These are phyloP conservation scores for Phoenoteleia sp. DNA, from an alignment of 2,888 invertebrate genomes.

Conservation along the genomic window DNA sequence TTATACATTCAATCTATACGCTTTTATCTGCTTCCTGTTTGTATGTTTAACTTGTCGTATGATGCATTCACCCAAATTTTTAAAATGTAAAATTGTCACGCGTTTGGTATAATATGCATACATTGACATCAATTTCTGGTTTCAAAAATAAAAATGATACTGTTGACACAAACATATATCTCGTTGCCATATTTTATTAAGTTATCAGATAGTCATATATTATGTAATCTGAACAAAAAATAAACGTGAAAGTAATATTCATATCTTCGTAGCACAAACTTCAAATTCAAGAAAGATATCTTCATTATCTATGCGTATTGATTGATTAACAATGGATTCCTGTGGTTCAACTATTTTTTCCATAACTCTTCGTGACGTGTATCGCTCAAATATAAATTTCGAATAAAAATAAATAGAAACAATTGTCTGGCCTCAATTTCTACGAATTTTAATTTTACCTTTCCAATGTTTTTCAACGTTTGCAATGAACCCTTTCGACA, in stretches of 20 bases:
- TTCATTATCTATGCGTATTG: slow-evolving; percentile 15
- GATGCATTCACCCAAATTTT: slow-evolving; percentile 4
- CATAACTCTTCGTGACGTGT: too few relatives aligned
- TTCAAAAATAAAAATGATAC: slow-evolving; percentile 24
- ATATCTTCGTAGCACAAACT: not conserved
- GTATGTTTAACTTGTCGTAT: slow-evolving; percentile 27
- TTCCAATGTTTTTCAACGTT: slow-evolving; percentile 5
- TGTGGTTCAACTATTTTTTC: not conserved
- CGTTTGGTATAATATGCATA: slow-evolving; percentile 23
- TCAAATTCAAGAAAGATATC: slow-evolving; percentile 2
- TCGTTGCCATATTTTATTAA: slow-evolving; percentile 11
- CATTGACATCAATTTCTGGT: slow-evolving; percentile 13
- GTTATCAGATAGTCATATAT: slow-evolving; percentile 31
- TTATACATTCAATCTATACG: slow-evolving; percentile 25
- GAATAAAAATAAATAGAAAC: too few relatives aligned
- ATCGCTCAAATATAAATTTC: too few relatives aligned
- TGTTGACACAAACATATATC: slow-evolving; percentile 12
- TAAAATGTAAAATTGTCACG: not conserved
- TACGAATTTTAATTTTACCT: too few relatives aligned
- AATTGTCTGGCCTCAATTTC: too few relatives aligned
- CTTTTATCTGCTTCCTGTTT: slow-evolving; percentile 36
- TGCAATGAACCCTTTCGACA: slow-evolving; percentile 36
- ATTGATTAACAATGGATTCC: slow-evolving; percentile 25
- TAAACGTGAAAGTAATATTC: slow-evolving; percentile 30
- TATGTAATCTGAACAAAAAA: slow-evolving; percentile 27